Evolutionary conservation across 1,140 invertebrate genomes (phyloP).

Genomic region (Oryzaephilus surinamensis): DNA sequence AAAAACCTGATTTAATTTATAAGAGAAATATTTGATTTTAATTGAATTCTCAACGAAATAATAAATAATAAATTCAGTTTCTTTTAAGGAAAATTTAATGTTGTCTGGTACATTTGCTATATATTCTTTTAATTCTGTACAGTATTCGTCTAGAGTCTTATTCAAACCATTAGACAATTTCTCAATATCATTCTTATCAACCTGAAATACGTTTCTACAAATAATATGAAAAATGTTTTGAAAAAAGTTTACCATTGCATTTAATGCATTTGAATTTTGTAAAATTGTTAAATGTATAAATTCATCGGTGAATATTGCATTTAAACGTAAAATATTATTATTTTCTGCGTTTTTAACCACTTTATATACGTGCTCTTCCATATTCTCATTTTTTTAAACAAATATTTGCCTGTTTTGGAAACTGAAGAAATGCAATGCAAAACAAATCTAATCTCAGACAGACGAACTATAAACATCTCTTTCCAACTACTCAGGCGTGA

Average conservation of each 20-base stretch:
- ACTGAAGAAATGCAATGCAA: too few species aligned
- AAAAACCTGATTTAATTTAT: conserved; percentile 6
- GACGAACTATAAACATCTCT: neutral
- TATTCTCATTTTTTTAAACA: too few species aligned
- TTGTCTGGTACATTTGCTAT: neutral
- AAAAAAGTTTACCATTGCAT: too few species aligned
- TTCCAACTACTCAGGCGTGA: neutral
- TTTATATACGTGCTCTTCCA: neutral
- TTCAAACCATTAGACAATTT: neutral
- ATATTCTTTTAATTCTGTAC: conserved; percentile 2
- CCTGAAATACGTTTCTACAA: neutral
- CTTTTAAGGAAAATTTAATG: conserved; percentile 4
- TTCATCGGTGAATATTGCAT: neutral
- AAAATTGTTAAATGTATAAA: neutral
- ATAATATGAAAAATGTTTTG: too few species aligned
- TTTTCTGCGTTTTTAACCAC: neutral
- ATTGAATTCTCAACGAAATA: conserved; percentile 3
- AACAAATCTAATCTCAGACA: too few species aligned
- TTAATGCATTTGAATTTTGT: neutral
- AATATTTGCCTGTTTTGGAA: too few species aligned
- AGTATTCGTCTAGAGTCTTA: conserved; percentile 5
- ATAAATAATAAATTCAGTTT: conserved; percentile 7
- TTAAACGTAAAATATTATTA: too few species aligned
- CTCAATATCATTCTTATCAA: neutral
- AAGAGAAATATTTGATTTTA: conserved; percentile 8